Evolutionary conservation across 2,113 vertebrate species (phyloP).

Genomic region (Albula goreensis): DNA sequence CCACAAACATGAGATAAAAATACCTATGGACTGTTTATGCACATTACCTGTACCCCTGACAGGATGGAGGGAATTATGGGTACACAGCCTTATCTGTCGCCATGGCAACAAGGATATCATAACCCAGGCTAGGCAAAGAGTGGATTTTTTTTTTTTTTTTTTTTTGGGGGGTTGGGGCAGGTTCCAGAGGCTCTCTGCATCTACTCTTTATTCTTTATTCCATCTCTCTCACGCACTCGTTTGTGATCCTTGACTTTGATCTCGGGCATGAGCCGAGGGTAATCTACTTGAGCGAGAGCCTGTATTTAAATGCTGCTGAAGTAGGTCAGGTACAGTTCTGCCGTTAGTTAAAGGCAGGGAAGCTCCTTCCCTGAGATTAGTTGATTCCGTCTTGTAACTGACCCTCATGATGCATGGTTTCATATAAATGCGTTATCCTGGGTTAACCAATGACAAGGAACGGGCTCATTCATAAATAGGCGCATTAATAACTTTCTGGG

Average conservation of each 20-base stretch:
- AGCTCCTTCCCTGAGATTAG: no score
- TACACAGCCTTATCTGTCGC: background rate
- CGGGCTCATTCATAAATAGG: no score
- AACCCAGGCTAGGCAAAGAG: background rate
- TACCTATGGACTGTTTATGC: background rate
- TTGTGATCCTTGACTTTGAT: background rate
- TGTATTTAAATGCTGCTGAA: conserved; percentile 24
- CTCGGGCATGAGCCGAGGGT: background rate
- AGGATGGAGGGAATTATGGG: conserved; percentile 14
- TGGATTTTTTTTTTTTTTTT: no score
- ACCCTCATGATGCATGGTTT: no score
- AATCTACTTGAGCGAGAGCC: conserved; percentile 16
- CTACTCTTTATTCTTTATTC: background rate
- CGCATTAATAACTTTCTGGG: no score
- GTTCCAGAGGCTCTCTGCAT: no score
- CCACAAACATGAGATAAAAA: background rate
- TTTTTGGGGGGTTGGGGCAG: background rate
- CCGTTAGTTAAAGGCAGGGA: background rate
- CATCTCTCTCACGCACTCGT: background rate
- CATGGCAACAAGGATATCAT: background rate
- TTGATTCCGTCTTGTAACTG: no score
- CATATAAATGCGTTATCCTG: no score
- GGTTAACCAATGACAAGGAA: no score
- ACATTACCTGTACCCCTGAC: background rate
- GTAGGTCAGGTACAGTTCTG: conserved; percentile 8